phyloP scores from a whole-genome alignment of 1,140 invertebrate species.

The Drosophila azteca region DNA sequence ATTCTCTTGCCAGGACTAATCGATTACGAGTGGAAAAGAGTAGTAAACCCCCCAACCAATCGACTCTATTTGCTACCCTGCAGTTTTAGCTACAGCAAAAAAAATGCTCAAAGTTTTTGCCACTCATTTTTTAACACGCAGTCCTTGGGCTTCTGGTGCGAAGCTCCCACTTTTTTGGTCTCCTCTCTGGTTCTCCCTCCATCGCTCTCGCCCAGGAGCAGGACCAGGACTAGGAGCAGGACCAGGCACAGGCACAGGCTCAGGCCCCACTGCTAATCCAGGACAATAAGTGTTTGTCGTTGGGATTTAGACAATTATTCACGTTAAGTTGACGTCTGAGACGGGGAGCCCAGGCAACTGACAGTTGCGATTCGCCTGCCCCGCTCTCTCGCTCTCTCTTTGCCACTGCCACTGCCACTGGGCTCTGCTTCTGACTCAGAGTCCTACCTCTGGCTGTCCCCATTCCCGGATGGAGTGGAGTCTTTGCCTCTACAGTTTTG shows the following conservation, averaged over 20 bases:
- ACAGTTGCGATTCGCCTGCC: conserved; percentile 57
- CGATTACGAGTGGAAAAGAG: background rate
- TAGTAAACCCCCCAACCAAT: conserved; percentile 9
- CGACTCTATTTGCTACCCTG: conserved; percentile 15
- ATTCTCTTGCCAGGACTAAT: background rate
- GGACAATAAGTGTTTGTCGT: conserved; percentile 82
- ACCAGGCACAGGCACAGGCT: conserved; percentile 18
- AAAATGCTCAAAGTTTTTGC: conserved; percentile 67
- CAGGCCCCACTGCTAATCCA: conserved; percentile 76
- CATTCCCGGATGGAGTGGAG: too few species aligned
- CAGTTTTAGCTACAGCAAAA: conserved; percentile 6
- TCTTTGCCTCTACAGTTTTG: conserved; percentile 49
- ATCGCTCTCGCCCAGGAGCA: conserved; percentile 6
- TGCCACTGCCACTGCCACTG: conserved; percentile 1
- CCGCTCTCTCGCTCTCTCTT: background rate
- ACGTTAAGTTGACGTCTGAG: conserved; percentile 82
- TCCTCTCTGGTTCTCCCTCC: background rate
- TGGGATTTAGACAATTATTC: conserved; percentile 82
- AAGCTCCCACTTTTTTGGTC: conserved; percentile 7
- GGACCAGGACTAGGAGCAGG: conserved; percentile 1
- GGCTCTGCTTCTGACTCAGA: conserved; percentile 30
- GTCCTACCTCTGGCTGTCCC: background rate
- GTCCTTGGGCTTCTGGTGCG: conserved; percentile 56
- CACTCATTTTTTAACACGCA: conserved; percentile 70
- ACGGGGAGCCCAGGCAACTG: conserved; percentile 67